Percentiles rank a stretch among this genome's conserved stretches.
Evolutionary conservation across 2,113 vertebrate genomes (phyloP).

Genomic region (Callocephalon fimbriatum): DNA sequence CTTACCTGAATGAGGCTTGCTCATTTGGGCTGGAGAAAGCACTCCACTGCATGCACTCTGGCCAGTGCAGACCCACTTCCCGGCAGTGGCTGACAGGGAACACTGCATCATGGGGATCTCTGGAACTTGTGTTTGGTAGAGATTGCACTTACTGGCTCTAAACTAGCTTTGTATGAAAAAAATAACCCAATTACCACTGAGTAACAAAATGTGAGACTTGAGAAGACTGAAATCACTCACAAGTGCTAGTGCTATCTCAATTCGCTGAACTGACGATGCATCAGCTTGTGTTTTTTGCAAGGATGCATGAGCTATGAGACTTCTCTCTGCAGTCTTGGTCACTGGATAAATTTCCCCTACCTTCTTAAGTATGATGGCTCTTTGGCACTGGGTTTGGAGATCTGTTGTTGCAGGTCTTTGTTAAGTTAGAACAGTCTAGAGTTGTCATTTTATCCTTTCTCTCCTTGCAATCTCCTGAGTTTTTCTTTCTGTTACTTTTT

Average conservation of each 20-base stretch:
- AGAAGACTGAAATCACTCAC: neutral
- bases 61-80: neutral
- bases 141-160: neutral
- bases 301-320: neutral
- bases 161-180: neutral
- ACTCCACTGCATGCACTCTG: neutral
- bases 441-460: neutral
- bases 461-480: neutral
- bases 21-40: neutral
- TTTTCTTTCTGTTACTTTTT: neutral
- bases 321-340: neutral
- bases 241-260: neutral
- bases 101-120: neutral
- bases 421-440: neutral
- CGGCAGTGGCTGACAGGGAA: neutral
- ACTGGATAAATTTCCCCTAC: neutral
- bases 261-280: fast-evolving
- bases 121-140: neutral
- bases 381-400: neutral
- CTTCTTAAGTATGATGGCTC: neutral
- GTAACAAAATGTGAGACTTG: neutral
- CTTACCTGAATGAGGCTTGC: neutral
- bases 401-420: neutral
- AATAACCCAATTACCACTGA: neutral
- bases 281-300: neutral